Evolutionary conservation across 2,888 invertebrate genomes (phyloP).

Genomic region (Dione vanillae): DNA sequence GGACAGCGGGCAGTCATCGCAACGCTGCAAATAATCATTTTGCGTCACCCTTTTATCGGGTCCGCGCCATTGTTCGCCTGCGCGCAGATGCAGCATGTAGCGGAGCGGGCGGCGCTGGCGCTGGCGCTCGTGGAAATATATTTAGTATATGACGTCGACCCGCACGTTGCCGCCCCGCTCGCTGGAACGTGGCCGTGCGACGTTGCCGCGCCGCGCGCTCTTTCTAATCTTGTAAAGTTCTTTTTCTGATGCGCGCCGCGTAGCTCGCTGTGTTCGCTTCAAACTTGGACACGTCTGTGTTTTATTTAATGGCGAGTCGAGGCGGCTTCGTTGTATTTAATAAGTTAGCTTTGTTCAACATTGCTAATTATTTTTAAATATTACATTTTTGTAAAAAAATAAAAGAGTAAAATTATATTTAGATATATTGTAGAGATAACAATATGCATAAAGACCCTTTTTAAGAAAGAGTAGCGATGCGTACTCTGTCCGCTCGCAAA

Average conservation of each 20-base stretch:
- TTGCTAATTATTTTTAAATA: conserved; percentile 16
- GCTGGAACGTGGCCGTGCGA: conserved; percentile 80
- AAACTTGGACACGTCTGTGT: conserved; percentile 81
- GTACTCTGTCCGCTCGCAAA: conserved; percentile 54
- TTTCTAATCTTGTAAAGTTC: conserved; percentile 85
- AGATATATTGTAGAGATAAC: background rate
- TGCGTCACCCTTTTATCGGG: conserved; percentile 82
- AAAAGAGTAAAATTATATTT: background rate
- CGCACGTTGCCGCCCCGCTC: conserved; percentile 77
- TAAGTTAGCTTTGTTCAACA: conserved; percentile 60
- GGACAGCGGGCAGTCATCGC: conserved; percentile 79
- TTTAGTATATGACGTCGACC: conserved; percentile 83
- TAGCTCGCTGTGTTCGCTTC: conserved; percentile 79
- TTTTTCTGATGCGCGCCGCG: conserved; percentile 83
- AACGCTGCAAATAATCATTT: conserved; percentile 82
- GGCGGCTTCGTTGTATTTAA: conserved; percentile 73
- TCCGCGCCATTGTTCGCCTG: conserved; percentile 65
- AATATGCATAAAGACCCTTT: conserved; percentile 11
- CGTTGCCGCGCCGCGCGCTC: conserved; percentile 81
- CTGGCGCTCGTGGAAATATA: conserved; percentile 84
- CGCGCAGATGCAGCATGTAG: conserved; percentile 68
- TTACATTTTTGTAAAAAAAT: background rate
- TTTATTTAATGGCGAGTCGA: conserved; percentile 81
- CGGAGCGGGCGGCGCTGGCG: conserved; percentile 78
- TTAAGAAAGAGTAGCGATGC: conserved; percentile 40